A percentile compares a stretch with the other conserved stretches of the same genome.
These are phyloP conservation scores for Acleris sparsana DNA, from an alignment of 2,888 invertebrate species.

Conservation along the genomic window DNA sequence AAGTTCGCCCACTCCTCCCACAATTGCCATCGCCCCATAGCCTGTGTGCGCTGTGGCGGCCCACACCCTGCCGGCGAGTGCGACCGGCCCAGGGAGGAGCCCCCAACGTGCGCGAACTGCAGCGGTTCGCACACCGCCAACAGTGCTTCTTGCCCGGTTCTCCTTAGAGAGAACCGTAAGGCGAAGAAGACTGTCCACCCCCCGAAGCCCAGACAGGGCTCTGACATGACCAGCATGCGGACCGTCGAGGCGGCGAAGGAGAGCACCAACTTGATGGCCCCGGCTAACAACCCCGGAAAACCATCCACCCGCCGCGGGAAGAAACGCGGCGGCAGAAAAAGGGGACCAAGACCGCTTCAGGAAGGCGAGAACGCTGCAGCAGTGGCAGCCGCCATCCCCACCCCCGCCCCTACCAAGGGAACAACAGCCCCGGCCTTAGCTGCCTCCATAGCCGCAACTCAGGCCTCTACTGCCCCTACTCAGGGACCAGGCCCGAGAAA, in stretches of 20 bases:
- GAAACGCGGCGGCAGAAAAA: background rate
- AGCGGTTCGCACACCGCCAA: too few relatives aligned
- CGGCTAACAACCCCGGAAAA: background rate
- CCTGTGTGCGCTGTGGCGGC: slow-evolving; percentile 6
- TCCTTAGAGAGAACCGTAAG: too few relatives aligned
- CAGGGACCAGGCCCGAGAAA: background rate
- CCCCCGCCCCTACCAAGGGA: background rate
- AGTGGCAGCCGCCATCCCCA: rapidly evolving
- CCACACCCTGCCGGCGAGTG: too few relatives aligned
- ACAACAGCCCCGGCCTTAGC: background rate
- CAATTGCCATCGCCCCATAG: slow-evolving; percentile 12
- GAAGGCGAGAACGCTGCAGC: background rate
- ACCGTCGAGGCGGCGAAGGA: background rate
- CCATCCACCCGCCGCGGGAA: background rate
- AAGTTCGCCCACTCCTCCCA: slow-evolving; percentile 6
- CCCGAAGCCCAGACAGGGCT: background rate
- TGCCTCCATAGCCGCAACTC: background rate
- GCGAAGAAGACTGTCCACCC: too few relatives aligned
- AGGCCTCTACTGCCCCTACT: background rate
- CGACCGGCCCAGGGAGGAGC: too few relatives aligned
- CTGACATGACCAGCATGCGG: background rate
- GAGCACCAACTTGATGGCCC: background rate
- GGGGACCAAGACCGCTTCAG: too few relatives aligned
- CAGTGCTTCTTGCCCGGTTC: too few relatives aligned
- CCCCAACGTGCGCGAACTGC: too few relatives aligned